phyloP scores from a whole-genome alignment of 2,113 vertebrate species.

The Aepyceros melampus region DNA sequence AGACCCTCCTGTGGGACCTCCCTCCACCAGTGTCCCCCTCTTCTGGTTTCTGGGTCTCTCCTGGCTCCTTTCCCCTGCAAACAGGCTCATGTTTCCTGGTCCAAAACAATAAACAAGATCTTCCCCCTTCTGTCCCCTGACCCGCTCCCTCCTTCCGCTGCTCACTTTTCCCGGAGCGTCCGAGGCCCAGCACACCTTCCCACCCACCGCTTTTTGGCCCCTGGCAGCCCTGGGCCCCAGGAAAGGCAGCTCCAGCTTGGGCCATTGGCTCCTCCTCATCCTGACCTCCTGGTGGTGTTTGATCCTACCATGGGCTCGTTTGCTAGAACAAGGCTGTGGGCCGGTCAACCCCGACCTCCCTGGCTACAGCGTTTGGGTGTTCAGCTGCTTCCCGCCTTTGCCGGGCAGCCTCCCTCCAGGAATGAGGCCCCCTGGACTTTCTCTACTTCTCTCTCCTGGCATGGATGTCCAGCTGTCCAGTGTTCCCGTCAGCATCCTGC shows the following conservation, averaged over 20 bases:
- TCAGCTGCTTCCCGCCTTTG: background rate
- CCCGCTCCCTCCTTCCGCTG: background rate
- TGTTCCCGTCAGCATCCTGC: background rate
- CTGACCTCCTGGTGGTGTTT: background rate
- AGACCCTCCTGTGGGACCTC: background rate
- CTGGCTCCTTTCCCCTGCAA: background rate
- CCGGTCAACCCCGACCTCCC: background rate
- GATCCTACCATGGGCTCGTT: background rate
- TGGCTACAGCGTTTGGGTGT: background rate
- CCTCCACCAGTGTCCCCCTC: background rate
- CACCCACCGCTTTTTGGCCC: accelerated
- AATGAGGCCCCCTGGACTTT: background rate
- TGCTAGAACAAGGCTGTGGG: background rate
- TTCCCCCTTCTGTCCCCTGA: background rate
- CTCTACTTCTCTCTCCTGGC: background rate
- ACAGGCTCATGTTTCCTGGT: constrained; percentile 12
- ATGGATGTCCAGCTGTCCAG: background rate
- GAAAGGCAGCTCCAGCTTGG: background rate
- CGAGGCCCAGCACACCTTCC: background rate
- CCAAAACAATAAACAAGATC: background rate
- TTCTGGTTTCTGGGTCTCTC: background rate
- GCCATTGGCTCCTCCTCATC: background rate
- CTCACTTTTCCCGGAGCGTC: background rate
- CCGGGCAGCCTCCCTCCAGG: accelerated
- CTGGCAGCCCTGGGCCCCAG: background rate